A percentile compares a stretch with the other conserved stretches of the same genome.
These are phyloP conservation scores for Brachionus calyciflorus DNA, from an alignment of 1,140 invertebrate genomes.

Conservation along the genomic window DNA sequence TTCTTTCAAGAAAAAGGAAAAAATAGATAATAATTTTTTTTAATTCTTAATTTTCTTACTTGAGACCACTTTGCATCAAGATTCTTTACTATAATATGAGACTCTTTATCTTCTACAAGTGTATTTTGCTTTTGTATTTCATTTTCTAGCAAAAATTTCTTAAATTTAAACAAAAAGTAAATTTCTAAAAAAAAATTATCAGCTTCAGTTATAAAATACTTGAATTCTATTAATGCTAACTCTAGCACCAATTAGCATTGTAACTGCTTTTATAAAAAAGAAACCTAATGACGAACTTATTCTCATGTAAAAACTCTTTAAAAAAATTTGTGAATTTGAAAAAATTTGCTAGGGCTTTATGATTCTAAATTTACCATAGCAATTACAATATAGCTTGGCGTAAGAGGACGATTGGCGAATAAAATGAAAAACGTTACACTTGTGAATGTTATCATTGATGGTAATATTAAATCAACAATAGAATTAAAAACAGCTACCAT, in stretches of 20 bases:
- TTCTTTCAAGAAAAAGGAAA: background rate
- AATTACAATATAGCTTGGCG: constrained; percentile 30
- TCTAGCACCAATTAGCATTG: background rate
- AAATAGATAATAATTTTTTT: background rate
- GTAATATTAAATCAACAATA: constrained; percentile 1
- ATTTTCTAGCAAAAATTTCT: background rate
- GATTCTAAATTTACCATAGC: background rate
- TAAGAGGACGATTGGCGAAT: constrained; percentile 17
- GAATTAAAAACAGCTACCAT: background rate
- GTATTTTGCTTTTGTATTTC: background rate
- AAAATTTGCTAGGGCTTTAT: background rate
- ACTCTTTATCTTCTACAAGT: background rate
- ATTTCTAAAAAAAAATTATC: background rate
- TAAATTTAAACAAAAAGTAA: background rate
- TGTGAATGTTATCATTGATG: background rate
- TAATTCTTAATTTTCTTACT: background rate
- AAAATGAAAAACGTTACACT: background rate
- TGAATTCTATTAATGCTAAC: constrained; percentile 28
- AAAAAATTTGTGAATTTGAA: background rate
- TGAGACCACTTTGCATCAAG: background rate
- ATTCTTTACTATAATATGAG: background rate
- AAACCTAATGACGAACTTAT: constrained; percentile 16
- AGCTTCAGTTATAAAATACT: background rate
- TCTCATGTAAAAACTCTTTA: constrained; percentile 30
- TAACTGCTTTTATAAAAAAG: constrained; percentile 16